Percentiles rank a stretch among this genome's conserved stretches.
Evolutionary conservation across 2,888 invertebrate genomes (phyloP).

Genomic region (Syrphus vitripennis): DNA sequence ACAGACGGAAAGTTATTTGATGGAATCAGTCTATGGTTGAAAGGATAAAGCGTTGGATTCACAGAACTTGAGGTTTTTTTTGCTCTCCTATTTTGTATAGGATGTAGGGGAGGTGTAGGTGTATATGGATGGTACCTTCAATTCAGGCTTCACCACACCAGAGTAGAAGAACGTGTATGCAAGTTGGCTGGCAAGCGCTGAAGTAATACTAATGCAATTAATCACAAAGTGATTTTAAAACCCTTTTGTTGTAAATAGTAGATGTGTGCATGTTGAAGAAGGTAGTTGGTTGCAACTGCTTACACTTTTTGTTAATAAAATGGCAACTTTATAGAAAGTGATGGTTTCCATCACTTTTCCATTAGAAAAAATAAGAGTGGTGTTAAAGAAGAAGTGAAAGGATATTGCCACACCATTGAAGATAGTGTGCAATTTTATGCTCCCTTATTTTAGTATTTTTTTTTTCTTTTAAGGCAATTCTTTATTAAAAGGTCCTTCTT

Average conservation of each 20-base stretch:
- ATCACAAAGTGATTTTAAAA: slow-evolving; percentile 56
- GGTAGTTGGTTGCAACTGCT: slow-evolving; percentile 8
- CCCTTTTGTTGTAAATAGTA: slow-evolving; percentile 33
- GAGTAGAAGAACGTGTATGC: not conserved
- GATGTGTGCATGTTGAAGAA: slow-evolving; percentile 15
- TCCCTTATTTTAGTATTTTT: not conserved
- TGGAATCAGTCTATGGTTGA: slow-evolving; percentile 67
- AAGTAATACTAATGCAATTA: slow-evolving; percentile 64
- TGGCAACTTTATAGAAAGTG: slow-evolving; percentile 6
- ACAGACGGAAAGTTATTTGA: slow-evolving; percentile 70
- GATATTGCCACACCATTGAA: not conserved
- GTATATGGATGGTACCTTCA: not conserved
- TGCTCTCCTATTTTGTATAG: not conserved
- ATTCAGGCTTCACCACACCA: not conserved
- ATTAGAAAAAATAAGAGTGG: not conserved
- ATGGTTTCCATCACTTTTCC: slow-evolving; percentile 5
- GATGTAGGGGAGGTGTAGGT: not conserved
- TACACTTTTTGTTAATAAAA: slow-evolving; percentile 20
- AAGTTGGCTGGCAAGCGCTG: slow-evolving; percentile 25
- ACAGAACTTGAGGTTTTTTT: slow-evolving; percentile 3
- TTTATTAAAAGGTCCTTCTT: not conserved
- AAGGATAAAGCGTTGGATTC: slow-evolving; percentile 53
- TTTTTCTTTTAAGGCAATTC: not conserved
- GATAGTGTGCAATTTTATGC: not conserved
- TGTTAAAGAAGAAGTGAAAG: not conserved